Evolutionary conservation across 2,888 invertebrate genomes (phyloP), one percentile per base, ranked within the genome.

Genomic region (Slavum lentiscoides): DNA sequence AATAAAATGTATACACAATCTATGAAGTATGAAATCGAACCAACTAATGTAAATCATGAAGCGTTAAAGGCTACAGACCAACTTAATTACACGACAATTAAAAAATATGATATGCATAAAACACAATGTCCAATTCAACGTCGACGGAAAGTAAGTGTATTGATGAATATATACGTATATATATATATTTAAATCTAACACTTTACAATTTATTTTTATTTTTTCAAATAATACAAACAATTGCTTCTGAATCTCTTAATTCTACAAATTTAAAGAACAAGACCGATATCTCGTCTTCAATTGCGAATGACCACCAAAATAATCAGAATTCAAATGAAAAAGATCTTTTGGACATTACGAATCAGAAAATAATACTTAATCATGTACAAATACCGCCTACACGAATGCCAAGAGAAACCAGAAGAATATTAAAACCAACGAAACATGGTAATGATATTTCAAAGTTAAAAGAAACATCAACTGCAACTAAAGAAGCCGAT

Each of bases 221-320:
- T 70, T 39, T 58, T 58, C 23, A 70, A 58, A n/a, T 58, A 30
- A 9, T 70, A 13, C 70, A 58, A 70, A 70, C 37, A 0, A 53
- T 58, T 72, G 39, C 39, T 9, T 19, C 58, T 17, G 59, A 59
- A n/a, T 0, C 19, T 15, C 19, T 37, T 30, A 55, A 30, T 30
- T 37, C 70, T 59, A 39, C n/a, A 15, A 59, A 59, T 21, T n/a
- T 2, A 13, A n/a, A 5, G 15, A 13, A 39, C 39, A 72, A 72
- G 3, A 30, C n/a, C 19, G 30, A 8, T 13, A 19, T 13, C n/a
- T 9, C 15, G 23, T 59, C 13, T n/a, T 21, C 58, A 4, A 59
- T 23, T 7, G 15, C 15, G 30, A 59, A 39, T 21, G 15, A 5
- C 21, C n/a, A 59, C 39, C n/a, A 13, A 37, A 59, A 59, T 7